phyloP scores from a whole-genome alignment of 1,140 invertebrate species.

The Aphidius gifuensis region DNA sequence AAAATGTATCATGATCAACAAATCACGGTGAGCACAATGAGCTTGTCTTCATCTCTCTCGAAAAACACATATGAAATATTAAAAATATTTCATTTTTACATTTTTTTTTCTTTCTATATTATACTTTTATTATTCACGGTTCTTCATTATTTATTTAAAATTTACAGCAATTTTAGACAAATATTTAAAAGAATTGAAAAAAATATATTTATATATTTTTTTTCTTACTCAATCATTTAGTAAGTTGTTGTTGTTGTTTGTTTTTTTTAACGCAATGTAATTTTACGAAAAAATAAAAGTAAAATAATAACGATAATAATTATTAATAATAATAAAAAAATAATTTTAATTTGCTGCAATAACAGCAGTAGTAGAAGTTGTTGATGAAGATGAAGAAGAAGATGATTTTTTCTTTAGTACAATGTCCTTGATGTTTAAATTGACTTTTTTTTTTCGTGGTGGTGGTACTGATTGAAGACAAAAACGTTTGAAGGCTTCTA shows the following conservation, averaged over 20 bases:
- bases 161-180: not conserved
- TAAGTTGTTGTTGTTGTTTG: conserved; percentile 4
- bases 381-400: conserved; percentile 30
- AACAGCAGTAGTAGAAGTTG: conserved; percentile 28
- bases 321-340: not conserved
- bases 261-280: conserved; percentile 11
- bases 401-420: conserved; percentile 64
- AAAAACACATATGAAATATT: conserved; percentile 9
- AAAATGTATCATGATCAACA: conserved; percentile 24
- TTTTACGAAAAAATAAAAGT: not conserved
- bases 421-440: conserved; percentile 72
- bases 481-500: conserved; percentile 78
- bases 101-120: not conserved
- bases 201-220: too few relatives aligned
- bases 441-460: conserved; percentile 68
- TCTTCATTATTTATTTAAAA: conserved; percentile 8
- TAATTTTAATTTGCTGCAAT: conserved; percentile 40
- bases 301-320: conserved; percentile 4
- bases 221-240: not conserved
- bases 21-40: conserved; percentile 11
- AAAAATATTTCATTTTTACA: not conserved
- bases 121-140: not conserved
- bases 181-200: not conserved
- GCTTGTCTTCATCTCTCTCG: conserved; percentile 17
- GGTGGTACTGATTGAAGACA: conserved; percentile 70